Percentiles rank a stretch among this genome's conserved stretches.
Evolutionary conservation across 2,113 vertebrate species (phyloP).

Genomic region (Alligator sinensis): DNA sequence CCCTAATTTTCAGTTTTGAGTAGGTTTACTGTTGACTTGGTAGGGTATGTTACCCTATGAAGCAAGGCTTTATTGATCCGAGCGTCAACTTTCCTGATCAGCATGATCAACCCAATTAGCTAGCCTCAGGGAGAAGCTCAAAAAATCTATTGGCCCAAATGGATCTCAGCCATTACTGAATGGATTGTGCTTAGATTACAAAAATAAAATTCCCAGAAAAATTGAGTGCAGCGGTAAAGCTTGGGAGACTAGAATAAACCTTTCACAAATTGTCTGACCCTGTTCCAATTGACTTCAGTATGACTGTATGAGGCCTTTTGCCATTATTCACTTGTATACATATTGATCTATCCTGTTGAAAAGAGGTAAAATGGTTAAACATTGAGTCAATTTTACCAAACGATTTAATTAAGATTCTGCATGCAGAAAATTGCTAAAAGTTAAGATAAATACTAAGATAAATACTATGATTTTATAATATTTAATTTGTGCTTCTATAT

Average conservation of each 20-base stretch:
- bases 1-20: background rate
- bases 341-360: background rate
- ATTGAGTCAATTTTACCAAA: background rate
- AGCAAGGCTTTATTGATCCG: background rate
- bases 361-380: background rate
- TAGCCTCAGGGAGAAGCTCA: no score
- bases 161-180: background rate
- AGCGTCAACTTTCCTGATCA: background rate
- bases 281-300: background rate
- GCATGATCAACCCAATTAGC: no score
- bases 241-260: rapidly evolving
- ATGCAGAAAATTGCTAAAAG: background rate
- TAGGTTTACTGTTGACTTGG: background rate
- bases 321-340: background rate
- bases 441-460: background rate
- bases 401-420: background rate
- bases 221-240: no score
- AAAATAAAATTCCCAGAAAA: no score
- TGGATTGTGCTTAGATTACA: no score
- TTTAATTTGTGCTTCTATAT: background rate
- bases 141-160: background rate
- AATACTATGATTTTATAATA: background rate
- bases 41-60: background rate
- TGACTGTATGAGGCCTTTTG: background rate
- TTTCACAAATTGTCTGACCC: background rate